Evolutionary conservation across 2,113 vertebrate species (phyloP).

Genomic region (Dinomys branickii): DNA sequence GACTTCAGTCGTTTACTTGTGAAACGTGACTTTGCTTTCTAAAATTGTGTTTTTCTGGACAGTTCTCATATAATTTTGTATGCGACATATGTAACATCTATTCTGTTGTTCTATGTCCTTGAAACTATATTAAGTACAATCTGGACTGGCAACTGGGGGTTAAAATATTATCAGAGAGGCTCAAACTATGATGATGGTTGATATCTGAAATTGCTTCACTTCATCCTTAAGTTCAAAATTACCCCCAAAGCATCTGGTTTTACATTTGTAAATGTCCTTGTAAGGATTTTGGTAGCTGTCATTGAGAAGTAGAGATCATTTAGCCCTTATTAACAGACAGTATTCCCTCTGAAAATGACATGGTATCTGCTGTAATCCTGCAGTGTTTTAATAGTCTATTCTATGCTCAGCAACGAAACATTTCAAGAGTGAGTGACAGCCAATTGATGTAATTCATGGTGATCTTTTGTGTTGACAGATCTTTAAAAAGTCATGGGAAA

Average conservation of each 20-base stretch:
- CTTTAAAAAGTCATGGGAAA: slow-evolving; percentile 84
- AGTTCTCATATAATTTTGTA: not conserved
- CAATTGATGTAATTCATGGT: slow-evolving; percentile 73
- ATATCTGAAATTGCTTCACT: slow-evolving; percentile 57
- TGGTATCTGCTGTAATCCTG: slow-evolving; percentile 74
- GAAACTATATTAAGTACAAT: slow-evolving; percentile 47
- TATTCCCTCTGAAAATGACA: slow-evolving; percentile 76
- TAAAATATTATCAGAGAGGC: slow-evolving; percentile 30
- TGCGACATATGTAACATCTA: not conserved
- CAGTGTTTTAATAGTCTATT: slow-evolving; percentile 80
- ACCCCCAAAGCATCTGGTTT: slow-evolving; percentile 45
- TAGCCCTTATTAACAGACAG: slow-evolving; percentile 60
- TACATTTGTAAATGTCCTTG: slow-evolving; percentile 53
- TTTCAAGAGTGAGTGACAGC: slow-evolving; percentile 81
- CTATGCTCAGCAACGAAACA: slow-evolving; percentile 69
- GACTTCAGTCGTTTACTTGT: not conserved
- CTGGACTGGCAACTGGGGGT: slow-evolving; percentile 40
- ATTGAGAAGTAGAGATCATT: slow-evolving; percentile 64
- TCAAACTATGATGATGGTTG: slow-evolving; percentile 58
- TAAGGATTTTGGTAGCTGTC: slow-evolving; percentile 66
- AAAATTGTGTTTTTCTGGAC: not conserved
- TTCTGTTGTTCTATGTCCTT: slow-evolving; percentile 34
- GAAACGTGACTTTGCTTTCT: not conserved
- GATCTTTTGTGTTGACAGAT: slow-evolving; percentile 75
- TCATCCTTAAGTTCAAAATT: slow-evolving; percentile 59